Evolutionary conservation across 2,888 invertebrate species (phyloP).

Genomic region (Mesorhabditis spiculigera): DNA sequence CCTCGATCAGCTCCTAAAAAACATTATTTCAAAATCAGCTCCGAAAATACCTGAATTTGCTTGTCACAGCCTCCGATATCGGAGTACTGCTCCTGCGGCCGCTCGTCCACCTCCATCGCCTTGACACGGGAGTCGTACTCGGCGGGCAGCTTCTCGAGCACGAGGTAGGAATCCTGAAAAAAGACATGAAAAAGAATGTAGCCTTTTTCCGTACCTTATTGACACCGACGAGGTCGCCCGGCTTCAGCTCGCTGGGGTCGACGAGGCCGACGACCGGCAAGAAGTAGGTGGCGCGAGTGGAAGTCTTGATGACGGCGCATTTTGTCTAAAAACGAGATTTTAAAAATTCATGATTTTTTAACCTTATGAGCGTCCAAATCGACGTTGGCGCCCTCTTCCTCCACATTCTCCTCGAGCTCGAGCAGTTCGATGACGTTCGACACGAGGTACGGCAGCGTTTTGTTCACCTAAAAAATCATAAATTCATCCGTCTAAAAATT

Average conservation of each 20-base stretch:
- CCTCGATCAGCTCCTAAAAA: constrained; percentile 79
- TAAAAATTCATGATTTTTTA: constrained; percentile 9
- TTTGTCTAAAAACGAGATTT: constrained; percentile 64
- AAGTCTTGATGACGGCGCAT: constrained; percentile 99
- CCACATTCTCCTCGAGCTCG: constrained; percentile 92
- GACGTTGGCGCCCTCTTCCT: constrained; percentile 88
- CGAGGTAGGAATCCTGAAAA: constrained; percentile 82
- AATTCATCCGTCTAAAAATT: neutral
- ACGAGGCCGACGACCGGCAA: constrained; percentile 96
- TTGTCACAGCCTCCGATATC: constrained; percentile 99
- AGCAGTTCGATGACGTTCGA: constrained; percentile 97
- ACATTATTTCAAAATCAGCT: neutral
- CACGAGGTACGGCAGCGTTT: constrained; percentile 94
- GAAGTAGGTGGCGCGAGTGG: constrained; percentile 93
- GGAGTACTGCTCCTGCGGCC: constrained; percentile 97
- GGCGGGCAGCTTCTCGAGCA: constrained; percentile 76
- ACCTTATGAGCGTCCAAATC: constrained; percentile 98
- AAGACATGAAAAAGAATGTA: neutral
- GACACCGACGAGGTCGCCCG: constrained; percentile 75
- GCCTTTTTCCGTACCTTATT: constrained; percentile 61
- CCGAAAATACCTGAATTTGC: constrained; percentile 74
- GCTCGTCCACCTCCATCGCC: constrained; percentile 72
- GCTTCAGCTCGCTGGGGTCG: constrained; percentile 93
- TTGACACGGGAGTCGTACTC: constrained; percentile 59
- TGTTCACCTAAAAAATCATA: constrained; percentile 68